These are phyloP conservation scores for Psilopsiagon aurifrons DNA, from an alignment of 2,113 vertebrate species.

Conservation along the genomic window DNA sequence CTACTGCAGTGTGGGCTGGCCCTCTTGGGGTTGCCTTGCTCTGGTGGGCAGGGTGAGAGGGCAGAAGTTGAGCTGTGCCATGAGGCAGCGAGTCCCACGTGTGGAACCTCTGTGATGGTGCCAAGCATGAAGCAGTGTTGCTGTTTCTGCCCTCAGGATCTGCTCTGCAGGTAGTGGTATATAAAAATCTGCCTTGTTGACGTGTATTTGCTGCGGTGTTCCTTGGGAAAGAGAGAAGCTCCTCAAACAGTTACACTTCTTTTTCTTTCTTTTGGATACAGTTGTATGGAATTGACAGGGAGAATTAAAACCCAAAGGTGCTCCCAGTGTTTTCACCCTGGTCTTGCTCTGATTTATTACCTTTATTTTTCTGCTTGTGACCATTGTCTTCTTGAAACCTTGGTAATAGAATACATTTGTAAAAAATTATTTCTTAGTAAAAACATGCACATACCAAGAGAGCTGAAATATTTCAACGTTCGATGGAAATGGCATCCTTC, in stretches of 20 bases:
- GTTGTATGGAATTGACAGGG: neutral
- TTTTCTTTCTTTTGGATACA: neutral
- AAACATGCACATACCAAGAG: neutral
- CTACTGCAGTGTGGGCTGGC: neutral
- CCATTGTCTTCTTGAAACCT: neutral
- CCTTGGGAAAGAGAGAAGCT: neutral
- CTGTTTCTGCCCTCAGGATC: neutral
- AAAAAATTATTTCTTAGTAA: neutral
- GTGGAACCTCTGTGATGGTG: accelerated
- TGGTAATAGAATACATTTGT: neutral
- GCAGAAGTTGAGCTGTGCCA: accelerated
- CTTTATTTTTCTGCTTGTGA: neutral
- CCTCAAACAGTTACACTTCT: neutral
- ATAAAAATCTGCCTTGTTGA: neutral
- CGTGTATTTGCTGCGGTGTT: neutral
- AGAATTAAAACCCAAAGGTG: neutral
- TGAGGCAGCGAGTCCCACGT: neutral
- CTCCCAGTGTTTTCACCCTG: neutral
- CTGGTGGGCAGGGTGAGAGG: neutral
- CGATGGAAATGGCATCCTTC: neutral
- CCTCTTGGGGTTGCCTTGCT: neutral
- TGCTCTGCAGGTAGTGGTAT: neutral
- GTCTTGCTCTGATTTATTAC: neutral
- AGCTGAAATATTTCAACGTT: neutral
- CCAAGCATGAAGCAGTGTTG: accelerated